Conservation (phyloP, 2,113 vertebrate species). For the Pteropus alecto region DNA sequence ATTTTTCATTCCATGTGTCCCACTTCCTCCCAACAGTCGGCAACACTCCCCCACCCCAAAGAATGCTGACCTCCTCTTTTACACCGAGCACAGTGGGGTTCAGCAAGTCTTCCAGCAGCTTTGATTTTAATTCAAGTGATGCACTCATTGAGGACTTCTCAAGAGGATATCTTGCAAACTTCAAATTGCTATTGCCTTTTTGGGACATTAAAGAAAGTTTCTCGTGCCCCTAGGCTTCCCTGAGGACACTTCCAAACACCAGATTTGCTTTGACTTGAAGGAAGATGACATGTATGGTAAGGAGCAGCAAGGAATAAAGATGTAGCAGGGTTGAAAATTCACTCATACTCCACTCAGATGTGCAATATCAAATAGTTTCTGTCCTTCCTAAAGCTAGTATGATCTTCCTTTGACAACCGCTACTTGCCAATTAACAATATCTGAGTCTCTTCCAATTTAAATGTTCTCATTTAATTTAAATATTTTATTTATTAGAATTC, state of each 20-base stretch:
- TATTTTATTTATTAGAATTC: conserved; percentile 8
- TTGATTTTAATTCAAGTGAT: conserved; percentile 76
- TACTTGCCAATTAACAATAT: conserved; percentile 29
- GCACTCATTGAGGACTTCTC: conserved; percentile 67
- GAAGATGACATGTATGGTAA: conserved; percentile 64
- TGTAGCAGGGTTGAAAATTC: background rate
- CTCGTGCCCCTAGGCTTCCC: conserved; percentile 74
- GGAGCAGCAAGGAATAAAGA: conserved; percentile 51
- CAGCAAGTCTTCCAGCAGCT: conserved; percentile 38
- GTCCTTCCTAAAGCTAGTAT: background rate
- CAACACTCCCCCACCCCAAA: background rate
- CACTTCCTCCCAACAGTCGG: background rate
- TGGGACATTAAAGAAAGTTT: conserved; percentile 79
- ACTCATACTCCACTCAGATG: background rate
- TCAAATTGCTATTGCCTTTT: conserved; percentile 75
- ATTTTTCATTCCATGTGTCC: background rate
- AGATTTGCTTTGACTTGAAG: conserved; percentile 74
- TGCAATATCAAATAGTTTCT: background rate
- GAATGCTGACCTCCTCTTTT: conserved; percentile 19
- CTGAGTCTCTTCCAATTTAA: conserved; percentile 54
- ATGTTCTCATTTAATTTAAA: background rate
- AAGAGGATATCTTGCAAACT: conserved; percentile 71
- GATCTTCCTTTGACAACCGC: background rate
- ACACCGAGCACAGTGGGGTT: background rate
- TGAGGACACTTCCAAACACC: conserved; percentile 70